Percentiles rank a stretch among this genome's conserved stretches.
These are phyloP conservation scores for Caenorhabditis zanzibari DNA, from an alignment of 2,888 invertebrate genomes.

Conservation along the genomic window DNA sequence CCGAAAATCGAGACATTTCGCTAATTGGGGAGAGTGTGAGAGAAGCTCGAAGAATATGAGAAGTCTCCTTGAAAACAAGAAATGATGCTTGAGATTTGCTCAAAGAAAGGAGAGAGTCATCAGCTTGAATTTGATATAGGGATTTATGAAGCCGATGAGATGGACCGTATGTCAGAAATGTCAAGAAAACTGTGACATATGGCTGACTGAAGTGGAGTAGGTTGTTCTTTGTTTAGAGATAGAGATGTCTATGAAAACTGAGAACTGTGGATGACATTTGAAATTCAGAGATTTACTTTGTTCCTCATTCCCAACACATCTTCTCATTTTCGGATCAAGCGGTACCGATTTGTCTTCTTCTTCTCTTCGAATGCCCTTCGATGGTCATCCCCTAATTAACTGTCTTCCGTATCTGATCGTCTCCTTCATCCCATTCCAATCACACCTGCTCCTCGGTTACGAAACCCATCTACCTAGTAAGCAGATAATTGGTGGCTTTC, in stretches of 20 bases:
- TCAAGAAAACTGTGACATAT: conserved; percentile 26
- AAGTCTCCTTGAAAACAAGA: background rate
- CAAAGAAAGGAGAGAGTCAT: background rate
- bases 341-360: background rate
- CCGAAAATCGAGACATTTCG: conserved; percentile 6
- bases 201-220: conserved; percentile 8
- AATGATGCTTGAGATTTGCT: background rate
- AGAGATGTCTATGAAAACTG: no score
- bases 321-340: conserved; percentile 52
- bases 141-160: conserved; percentile 1
- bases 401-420: conserved; percentile 29
- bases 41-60: conserved; percentile 7
- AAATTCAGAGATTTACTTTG: background rate
- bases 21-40: conserved; percentile 43
- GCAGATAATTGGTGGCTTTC: conserved; percentile 40
- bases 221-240: background rate
- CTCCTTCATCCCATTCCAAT: conserved; percentile 10
- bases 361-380: background rate
- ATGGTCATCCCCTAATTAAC: conserved; percentile 30
- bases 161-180: conserved; percentile 38
- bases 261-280: background rate
- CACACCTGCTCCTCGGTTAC: conserved; percentile 27
- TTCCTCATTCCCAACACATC: background rate
- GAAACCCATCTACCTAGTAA: conserved; percentile 23
- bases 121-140: conserved; percentile 1